Conservation (phyloP, 2,888 invertebrate genomes). For the Sinopyrophorus schimmeli region DNA sequence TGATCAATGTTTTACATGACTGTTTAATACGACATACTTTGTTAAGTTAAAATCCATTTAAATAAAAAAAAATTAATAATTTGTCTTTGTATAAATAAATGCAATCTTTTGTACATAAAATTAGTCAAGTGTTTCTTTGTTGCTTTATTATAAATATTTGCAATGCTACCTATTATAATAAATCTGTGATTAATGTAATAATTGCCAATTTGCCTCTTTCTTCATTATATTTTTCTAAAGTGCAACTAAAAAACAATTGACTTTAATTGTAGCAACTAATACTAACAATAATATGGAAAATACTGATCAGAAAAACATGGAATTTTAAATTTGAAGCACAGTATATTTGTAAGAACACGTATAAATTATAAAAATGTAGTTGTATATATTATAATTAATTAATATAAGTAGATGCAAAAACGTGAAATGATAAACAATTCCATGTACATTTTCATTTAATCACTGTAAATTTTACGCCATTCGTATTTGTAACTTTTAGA, state of each 20-base stretch:
- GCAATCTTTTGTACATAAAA: no score
- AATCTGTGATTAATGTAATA: not conserved
- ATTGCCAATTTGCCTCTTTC: no score
- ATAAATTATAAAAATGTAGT: conserved; percentile 13
- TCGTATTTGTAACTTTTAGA: conserved; percentile 7
- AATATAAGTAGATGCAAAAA: not conserved
- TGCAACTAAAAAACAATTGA: no score
- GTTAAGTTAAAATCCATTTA: no score
- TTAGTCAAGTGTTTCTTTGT: not conserved
- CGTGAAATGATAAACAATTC: conserved; percentile 8
- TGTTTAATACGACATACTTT: no score
- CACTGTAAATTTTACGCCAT: conserved; percentile 5
- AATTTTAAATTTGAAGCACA: conserved; percentile 20
- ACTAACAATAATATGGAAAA: conserved; percentile 16
- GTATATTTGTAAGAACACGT: conserved; percentile 22
- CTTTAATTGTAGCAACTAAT: no score
- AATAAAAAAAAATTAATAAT: no score
- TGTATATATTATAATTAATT: conserved; percentile 17
- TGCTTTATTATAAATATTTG: not conserved
- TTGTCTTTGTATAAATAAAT: no score
- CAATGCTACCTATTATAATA: not conserved
- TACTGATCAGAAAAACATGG: conserved; percentile 9
- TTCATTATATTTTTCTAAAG: no score
- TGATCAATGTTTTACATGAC: no score
- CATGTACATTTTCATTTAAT: conserved; percentile 10